Conservation (phyloP, 2,888 invertebrate genomes). For the Oeneis ivallda region DNA sequence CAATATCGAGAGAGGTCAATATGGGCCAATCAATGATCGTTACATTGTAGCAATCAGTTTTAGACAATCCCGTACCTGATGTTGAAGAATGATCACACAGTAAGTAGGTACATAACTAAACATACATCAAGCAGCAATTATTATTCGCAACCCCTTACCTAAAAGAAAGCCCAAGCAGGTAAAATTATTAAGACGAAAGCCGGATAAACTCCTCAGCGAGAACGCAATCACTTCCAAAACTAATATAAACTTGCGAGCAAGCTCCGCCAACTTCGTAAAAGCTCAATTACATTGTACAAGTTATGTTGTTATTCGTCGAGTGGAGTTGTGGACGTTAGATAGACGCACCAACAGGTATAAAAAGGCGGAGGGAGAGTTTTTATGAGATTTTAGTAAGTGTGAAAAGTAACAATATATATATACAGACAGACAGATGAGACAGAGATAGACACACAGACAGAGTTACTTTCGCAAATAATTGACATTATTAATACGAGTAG, state of each 20-base stretch:
- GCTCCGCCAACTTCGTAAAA: conserved; percentile 9
- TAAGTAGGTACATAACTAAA: not conserved
- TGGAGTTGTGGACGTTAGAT: conserved; percentile 2
- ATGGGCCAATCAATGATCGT: no score
- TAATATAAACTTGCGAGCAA: conserved; percentile 23
- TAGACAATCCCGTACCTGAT: no score
- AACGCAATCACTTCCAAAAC: conserved; percentile 16
- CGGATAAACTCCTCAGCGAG: conserved; percentile 6
- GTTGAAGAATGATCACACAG: no score
- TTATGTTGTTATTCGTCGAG: conserved; percentile 19
- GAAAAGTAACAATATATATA: no score
- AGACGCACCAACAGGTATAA: conserved; percentile 2
- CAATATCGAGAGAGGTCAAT: no score
- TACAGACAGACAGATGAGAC: no score
- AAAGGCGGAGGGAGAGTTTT: not conserved
- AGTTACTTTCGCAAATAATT: no score
- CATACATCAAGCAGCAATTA: not conserved
- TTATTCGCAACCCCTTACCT: not conserved
- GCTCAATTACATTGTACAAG: conserved; percentile 21
- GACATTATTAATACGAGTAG: no score
- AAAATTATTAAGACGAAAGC: conserved; percentile 5
- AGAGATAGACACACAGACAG: no score
- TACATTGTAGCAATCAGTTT: no score
- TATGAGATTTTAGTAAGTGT: no score
- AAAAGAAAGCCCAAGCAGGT: not conserved